Conservation (phyloP, 2,888 invertebrate species). For the Dyspetes luteomarginatus region DNA sequence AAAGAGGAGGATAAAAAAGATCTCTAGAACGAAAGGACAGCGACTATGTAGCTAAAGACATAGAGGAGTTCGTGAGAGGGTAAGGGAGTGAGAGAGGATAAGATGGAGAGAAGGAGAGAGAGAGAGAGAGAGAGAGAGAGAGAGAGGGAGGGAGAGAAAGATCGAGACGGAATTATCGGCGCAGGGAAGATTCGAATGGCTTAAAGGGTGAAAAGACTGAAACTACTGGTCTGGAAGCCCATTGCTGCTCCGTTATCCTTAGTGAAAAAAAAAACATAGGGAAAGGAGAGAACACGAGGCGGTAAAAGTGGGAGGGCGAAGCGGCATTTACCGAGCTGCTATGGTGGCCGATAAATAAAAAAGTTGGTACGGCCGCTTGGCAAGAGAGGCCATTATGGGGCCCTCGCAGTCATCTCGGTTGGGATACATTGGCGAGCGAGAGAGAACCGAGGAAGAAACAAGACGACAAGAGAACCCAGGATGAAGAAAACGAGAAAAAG, state of each 20-base stretch:
- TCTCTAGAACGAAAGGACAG: constrained; percentile 4
- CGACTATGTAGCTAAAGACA: not conserved
- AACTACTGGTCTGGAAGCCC: constrained; percentile 42
- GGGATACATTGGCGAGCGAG: not conserved
- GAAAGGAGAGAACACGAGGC: constrained; percentile 5
- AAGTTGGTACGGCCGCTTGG: constrained; percentile 48
- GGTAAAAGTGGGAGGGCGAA: constrained; percentile 16
- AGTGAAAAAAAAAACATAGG: not conserved
- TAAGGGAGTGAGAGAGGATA: not conserved
- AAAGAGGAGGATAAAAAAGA: constrained; percentile 11
- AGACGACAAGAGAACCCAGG: not conserved
- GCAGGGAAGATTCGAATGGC: constrained; percentile 32
- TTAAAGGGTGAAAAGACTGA: constrained; percentile 44
- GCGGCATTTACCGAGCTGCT: constrained; percentile 39
- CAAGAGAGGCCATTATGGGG: constrained; percentile 47
- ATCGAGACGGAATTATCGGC: constrained; percentile 38
- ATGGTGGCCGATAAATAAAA: constrained; percentile 57
- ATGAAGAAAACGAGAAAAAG: constrained; percentile 6
- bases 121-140: not conserved
- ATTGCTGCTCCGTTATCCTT: not conserved
- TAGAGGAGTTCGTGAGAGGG: not conserved
- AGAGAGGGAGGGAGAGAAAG: not conserved
- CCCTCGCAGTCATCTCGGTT: constrained; percentile 14
- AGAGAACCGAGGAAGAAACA: constrained; percentile 32
- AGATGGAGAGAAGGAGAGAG: not conserved